Base-by-base conservation (phyloP, 1,140 invertebrate genomes). In the Zaprionus camerounensis region DNA sequence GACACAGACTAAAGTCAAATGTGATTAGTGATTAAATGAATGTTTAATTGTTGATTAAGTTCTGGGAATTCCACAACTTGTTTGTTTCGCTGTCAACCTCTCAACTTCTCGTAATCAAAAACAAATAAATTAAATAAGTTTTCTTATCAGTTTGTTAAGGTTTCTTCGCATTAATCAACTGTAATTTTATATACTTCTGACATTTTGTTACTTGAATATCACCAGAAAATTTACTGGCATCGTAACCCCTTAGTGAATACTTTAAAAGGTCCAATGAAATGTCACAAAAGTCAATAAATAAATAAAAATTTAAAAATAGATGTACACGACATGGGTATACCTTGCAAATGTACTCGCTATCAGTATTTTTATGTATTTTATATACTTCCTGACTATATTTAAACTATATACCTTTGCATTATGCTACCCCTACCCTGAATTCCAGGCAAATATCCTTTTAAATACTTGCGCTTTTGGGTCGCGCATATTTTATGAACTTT, bases 401-500 rank as follows among this genome's bases (percentile, higher is more conserved):
- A 44, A 44, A 46, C 20, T 24, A 11, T 51, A 22, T 51, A 0
- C 20, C 12, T 20, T 20, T 7, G 11, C n/a, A 51, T 13, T 51
- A 22, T 51, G 6, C n/a, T 51, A 51, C 11, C 20, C 6, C 7
- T 51, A 24, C 1, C 46, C 20, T 5, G 12, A 5, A 11, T 5
- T 3, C 7, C 36, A 12, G 4, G 13, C 12, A 64, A 73, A 53
- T 58, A 22, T 24, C 36, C 22, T 70, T 69, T 67, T 66, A 71
- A 57, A 65, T 65, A 53, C 44, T 67, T 46, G 64, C 71, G 68
- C 57, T 63, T 75, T 75, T 49, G 46, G 49, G 34, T 53, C 26
- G 28, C 53, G 57, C 58, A 73, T 69, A 72, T 78, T 70, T 73
- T 57, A 83, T 83, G 56, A 59, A 78, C 51, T 69, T 82, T 71